Conservation (phyloP, 2,113 vertebrate genomes). For the Centrocercus urophasianus region DNA sequence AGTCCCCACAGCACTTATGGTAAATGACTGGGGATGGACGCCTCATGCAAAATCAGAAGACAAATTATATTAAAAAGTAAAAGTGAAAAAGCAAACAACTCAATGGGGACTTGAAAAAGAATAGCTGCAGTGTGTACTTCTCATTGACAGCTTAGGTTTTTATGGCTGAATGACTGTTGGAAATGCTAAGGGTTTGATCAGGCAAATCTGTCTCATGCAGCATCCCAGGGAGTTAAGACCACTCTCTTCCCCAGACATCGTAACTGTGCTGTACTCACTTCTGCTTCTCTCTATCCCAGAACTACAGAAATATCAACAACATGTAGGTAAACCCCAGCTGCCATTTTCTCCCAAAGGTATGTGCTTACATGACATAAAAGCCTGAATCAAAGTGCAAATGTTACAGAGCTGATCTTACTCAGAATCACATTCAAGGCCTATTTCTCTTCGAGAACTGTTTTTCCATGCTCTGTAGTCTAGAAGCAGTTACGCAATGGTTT, state of each 20-base stretch:
- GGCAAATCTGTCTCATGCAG: background rate
- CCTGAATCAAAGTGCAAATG: background rate
- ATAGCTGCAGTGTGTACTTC: background rate
- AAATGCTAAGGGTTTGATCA: background rate
- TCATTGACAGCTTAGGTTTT: conserved; percentile 10
- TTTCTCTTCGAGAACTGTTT: background rate
- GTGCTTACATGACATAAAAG: background rate
- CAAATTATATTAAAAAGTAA: conserved; percentile 52
- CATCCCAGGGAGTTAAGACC: background rate
- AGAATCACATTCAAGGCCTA: background rate
- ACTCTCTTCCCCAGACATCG: background rate
- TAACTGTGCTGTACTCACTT: background rate
- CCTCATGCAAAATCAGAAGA: conserved; percentile 17
- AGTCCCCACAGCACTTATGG: background rate
- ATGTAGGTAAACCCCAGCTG: background rate
- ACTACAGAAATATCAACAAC: background rate
- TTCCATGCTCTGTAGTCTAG: background rate
- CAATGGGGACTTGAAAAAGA: background rate
- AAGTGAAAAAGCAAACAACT: conserved; percentile 44
- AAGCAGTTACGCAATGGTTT: background rate
- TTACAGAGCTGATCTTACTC: background rate
- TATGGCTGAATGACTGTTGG: background rate
- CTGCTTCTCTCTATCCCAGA: background rate
- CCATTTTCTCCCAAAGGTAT: background rate
- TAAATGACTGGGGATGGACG: background rate